Evolutionary conservation across 2,797 vertebrate species (phyloP), one percentile per base, ranked within the genome.

Genomic region (Otolemur crassicaudatus): DNA sequence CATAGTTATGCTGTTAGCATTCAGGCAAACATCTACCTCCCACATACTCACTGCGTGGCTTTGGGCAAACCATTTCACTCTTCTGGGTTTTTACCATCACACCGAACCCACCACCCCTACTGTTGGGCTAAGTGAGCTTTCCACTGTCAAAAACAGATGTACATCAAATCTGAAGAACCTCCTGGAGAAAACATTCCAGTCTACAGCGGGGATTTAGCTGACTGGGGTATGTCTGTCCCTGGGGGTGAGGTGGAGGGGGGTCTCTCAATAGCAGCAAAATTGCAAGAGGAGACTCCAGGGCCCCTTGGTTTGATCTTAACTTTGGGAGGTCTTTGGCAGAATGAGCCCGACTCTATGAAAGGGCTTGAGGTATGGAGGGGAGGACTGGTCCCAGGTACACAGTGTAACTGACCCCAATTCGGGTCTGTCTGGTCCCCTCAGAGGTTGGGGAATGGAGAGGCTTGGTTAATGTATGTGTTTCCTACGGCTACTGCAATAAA

Each of bases 191-290:
- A 43, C 3, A 40, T 29, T 80, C 13, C n/a, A 34, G 16, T 12
- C 1, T 3, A 7, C 25, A 14, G 17, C 7, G 85, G 31, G 6
- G 43, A 25, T 69, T 95, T 60, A 83, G 20, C 46, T 69, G 75
- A 43, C 43, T 2, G 40, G 81, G 49, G 3, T 13, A 7, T 60
- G 12, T 77, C 27, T 76, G 14, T 67, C 25, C 29, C 25, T 65
- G 37, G 8, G 10, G 8, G 0, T 19, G 8, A 6, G 14, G 7
- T 23, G 7, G 13, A 2, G 5, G 7, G 9, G 53, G 9, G 4
- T 49, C 31, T 93, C 72, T 1, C 19, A 60, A 14, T 5, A n/a
- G 23, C 7, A 49, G 5, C 6, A 56, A 83, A 7, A 31, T 75
- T 31, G 0, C 3, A 60, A 86, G 27, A 70, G 17, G 67, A 84